A percentile compares a stretch with the other conserved stretches of the same genome.
phyloP scores from a whole-genome alignment of 2,797 vertebrate species.

The Ptychadena robeensis region DNA sequence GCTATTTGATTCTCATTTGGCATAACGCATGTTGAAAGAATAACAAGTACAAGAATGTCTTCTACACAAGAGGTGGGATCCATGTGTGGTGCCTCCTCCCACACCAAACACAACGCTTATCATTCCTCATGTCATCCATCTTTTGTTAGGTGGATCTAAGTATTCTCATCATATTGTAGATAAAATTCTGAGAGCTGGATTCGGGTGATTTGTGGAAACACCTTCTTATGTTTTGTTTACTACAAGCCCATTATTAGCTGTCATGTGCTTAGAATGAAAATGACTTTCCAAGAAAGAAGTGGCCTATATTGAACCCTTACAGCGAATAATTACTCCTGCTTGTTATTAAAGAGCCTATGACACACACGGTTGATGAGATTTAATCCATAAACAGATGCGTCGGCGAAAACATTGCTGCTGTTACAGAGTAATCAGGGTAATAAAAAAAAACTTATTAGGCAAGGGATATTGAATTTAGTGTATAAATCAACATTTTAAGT shows the following conservation, averaged over 20 bases:
- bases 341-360: conserved; percentile 23
- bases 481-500: not conserved
- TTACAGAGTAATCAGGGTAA: not conserved
- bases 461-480: not conserved
- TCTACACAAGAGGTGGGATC: conserved; percentile 12
- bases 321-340: conserved; percentile 21
- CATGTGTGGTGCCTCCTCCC: conserved; percentile 2
- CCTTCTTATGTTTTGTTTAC: conserved; percentile 21
- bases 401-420: not conserved
- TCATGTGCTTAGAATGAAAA: conserved; percentile 16
- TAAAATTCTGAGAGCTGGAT: not conserved
- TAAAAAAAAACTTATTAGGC: not conserved
- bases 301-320: conserved; percentile 12
- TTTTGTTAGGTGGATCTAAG: conserved; percentile 12
- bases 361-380: not conserved
- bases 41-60: conserved; percentile 52
- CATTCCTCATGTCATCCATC: conserved; percentile 24
- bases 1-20: conserved; percentile 50
- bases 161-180: not conserved
- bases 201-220: not conserved
- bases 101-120: not conserved
- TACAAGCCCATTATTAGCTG: conserved; percentile 9
- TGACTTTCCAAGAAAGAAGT: conserved; percentile 27
- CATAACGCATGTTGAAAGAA: conserved; percentile 33
- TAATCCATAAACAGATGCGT: not conserved